Base-by-base conservation (phyloP, 2,888 invertebrate genomes). In the Dimorphilus gyrociliatus region DNA sequence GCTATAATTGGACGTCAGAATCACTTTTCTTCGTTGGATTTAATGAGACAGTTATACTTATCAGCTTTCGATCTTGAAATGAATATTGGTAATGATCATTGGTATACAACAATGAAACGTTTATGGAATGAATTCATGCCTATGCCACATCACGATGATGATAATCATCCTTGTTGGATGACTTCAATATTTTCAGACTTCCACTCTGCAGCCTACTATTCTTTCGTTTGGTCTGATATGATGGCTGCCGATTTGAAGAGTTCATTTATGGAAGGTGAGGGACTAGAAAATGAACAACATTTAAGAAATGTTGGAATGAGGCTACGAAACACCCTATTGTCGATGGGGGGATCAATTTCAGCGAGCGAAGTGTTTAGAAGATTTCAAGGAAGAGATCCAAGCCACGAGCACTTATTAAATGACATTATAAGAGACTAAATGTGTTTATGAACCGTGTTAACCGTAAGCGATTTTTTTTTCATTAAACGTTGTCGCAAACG, bases 311-410 rank as follows among this genome's bases (percentile, higher is more conserved):
- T n/a, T n/a, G n/a, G n/a, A n/a, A n/a, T 41, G 67, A 42, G 71
- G 36, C 86, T 78, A 52, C 72, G 78, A 42, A 76, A 81, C 34
- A 84, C 82, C 2, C 82, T 79, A 64, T 68, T 92, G 38, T 70
- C 79, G 1, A 68, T 74, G 3, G 86, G 85, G 5, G 85, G 88
- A 3, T 75, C 77, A 37, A 72, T 76, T 41, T 74, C 80, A 41
- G 75, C 82, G 0, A 73, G 72, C 38, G 81, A 88, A 65, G 73
- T 84, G 4, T 92, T 92, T 64, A 70, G 88, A 34, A 71, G 77
- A 51, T 92, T 90, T 64, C 71, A 84, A 39, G 90, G 90, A 1
- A 71, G 90, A 29, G 88, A 92, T 64, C 88, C 88, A 0, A 79
- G 79, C 2, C 75, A 78, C 0, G 76, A 79, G 51, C 81, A 84